Conservation (phyloP, 2,888 invertebrate genomes). For the Perdita meconis region DNA sequence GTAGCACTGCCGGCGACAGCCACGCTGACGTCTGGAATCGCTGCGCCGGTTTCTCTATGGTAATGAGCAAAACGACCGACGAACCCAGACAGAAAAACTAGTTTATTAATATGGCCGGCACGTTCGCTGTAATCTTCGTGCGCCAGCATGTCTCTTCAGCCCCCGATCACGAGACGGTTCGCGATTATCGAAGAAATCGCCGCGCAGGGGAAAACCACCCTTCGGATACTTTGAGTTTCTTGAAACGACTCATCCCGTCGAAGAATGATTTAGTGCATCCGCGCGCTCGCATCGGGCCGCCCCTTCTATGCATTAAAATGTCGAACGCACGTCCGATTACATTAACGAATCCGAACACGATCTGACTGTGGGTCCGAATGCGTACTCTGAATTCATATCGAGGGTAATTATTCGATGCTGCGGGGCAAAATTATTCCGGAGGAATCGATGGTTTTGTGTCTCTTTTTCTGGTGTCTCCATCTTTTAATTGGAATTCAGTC, state of each 20-base stretch:
- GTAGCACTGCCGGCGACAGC: conserved; percentile 17
- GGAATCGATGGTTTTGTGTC: too few species aligned
- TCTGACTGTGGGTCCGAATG: neutral
- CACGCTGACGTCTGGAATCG: conserved; percentile 17
- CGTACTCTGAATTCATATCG: neutral
- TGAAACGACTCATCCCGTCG: conserved; percentile 1
- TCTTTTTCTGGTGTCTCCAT: too few species aligned
- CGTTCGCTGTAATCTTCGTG: conserved; percentile 71
- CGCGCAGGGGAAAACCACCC: conserved; percentile 11
- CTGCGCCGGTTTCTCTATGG: conserved; percentile 54
- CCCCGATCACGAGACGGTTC: conserved; percentile 11
- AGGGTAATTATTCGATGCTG: neutral
- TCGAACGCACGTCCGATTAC: conserved; percentile 18
- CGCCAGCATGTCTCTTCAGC: conserved; percentile 25
- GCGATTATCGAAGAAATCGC: conserved; percentile 29
- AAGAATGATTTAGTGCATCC: conserved; percentile 27
- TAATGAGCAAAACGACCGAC: conserved; percentile 61
- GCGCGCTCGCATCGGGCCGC: conserved; percentile 16
- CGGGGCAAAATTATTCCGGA: neutral
- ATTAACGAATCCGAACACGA: conserved; percentile 34
- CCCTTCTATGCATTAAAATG: conserved; percentile 8
- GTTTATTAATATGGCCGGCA: conserved; percentile 77
- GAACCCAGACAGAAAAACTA: conserved; percentile 76
- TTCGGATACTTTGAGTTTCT: conserved; percentile 38
- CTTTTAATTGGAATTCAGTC: too few species aligned